phyloP scores from a whole-genome alignment of 2,888 invertebrate species.

The Cryptus viduatorius region DNA sequence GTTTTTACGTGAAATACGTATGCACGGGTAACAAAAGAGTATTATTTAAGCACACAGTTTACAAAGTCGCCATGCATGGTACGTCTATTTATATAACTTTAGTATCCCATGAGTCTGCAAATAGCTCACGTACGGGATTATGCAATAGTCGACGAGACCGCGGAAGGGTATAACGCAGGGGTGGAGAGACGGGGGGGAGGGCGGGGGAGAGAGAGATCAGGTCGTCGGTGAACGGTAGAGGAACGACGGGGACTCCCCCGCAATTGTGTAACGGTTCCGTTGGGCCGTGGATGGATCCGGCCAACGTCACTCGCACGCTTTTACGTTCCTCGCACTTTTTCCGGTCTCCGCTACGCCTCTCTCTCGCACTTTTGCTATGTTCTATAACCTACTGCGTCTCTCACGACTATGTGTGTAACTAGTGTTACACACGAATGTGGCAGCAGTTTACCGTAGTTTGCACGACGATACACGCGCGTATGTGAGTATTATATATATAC shows the following conservation, averaged over 20 bases:
- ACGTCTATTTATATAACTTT: constrained; percentile 52
- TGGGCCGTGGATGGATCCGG: constrained; percentile 68
- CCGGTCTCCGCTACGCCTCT: constrained; percentile 28
- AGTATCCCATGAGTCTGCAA: constrained; percentile 51
- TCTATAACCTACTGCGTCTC: constrained; percentile 20
- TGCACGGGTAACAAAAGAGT: too few species aligned
- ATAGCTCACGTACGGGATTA: constrained; percentile 53
- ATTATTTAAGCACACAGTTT: neutral
- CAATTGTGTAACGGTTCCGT: constrained; percentile 69
- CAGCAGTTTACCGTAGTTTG: constrained; percentile 18
- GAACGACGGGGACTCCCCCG: constrained; percentile 60
- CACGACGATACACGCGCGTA: neutral
- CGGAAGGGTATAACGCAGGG: constrained; percentile 42
- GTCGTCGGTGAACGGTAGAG: constrained; percentile 26
- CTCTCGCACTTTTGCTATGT: constrained; percentile 49
- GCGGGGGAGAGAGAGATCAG: constrained; percentile 12
- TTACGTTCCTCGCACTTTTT: constrained; percentile 62
- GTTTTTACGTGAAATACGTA: too few species aligned
- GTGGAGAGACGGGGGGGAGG: neutral
- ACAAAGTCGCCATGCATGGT: constrained; percentile 21
- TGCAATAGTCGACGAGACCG: constrained; percentile 59
- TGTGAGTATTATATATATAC: neutral
- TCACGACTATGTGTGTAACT: neutral
- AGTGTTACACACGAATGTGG: constrained; percentile 23
- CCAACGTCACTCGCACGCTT: constrained; percentile 68